phyloP scores from a whole-genome alignment of 2,113 vertebrate genomes.

The Ibidorhyncha struthersii region DNA sequence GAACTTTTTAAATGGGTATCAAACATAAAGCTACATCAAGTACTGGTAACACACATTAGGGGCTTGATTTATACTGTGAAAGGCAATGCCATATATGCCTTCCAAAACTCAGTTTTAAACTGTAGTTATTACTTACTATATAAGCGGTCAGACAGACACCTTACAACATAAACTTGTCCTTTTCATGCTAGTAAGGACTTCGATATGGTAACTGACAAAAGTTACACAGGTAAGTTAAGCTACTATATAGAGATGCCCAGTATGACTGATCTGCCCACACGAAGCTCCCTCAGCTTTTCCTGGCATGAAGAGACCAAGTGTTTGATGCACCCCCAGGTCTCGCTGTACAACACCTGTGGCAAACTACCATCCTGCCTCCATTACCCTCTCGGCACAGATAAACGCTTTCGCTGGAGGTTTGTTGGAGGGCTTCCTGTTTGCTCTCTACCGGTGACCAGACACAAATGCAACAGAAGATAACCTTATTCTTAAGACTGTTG shows the following conservation, averaged over 20 bases:
- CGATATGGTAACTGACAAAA: background rate
- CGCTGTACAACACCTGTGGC: background rate
- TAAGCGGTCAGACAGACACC: background rate
- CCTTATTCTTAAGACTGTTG: too few species aligned
- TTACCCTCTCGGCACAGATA: accelerated
- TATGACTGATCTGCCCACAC: background rate
- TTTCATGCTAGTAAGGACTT: background rate
- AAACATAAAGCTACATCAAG: background rate
- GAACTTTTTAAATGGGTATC: background rate
- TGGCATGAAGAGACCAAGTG: accelerated
- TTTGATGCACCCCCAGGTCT: background rate
- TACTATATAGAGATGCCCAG: too few species aligned
- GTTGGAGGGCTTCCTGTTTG: too few species aligned
- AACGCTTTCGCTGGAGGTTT: background rate
- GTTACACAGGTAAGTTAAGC: too few species aligned
- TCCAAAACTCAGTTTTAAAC: background rate
- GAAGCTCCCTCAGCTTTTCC: background rate
- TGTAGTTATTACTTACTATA: background rate
- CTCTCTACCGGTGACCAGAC: accelerated
- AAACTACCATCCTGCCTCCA: background rate
- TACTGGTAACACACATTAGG: accelerated
- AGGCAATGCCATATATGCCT: background rate
- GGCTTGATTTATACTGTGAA: background rate
- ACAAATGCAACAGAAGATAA: accelerated
- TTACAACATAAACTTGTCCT: background rate